Base-by-base conservation (phyloP, 2,113 vertebrate species). In the Thunnus maccoyii region DNA sequence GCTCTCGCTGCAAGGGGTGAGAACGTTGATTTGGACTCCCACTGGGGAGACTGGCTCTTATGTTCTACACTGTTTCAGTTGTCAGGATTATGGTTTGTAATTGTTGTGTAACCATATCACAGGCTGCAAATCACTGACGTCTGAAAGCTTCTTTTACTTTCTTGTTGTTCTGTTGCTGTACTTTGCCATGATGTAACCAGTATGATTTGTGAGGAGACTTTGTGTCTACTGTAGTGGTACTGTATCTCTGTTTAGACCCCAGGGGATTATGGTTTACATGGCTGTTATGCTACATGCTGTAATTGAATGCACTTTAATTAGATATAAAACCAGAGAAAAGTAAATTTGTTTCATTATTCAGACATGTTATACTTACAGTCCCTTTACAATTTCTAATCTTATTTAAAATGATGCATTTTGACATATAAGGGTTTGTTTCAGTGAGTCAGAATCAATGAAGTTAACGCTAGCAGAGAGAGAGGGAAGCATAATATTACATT, bases 1-100 rank as follows among this genome's bases (percentile, higher is more conserved):
- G 72, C 73, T 83, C 76, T 81, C 77, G 4, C 86, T 67, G 82
- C 79, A 72, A 87, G 86, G 32, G 89, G 64, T 79, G 80, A 81
- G 86, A 71, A 86, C 77, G 67, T 78, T 64, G 71, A 80, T 72
- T 85, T 76, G 70, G 75, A 75, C 76, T 86, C 84, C 81, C 51
- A 72, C 79, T 67, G 79, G 4, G 85, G 14, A 70, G 74, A 73
- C 58, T 11, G 25, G 47, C 27, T 81, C 76, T 86, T 48, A 68
- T 80, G 70, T 61, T 60, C 41, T 72, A 3, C 75, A 80, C 70
- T 76, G 78, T 90, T 91, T 91, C 67, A 57, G 61, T 85, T 86
- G 51, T 69, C 25, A 74, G 81, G 88, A 80, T 90, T 84, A 83
- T 64, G 58, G 27, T 78, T 83, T 32, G 66, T 75, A 63, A 63